These are phyloP conservation scores for Saimiri boliviensis DNA, from an alignment of 2,113 vertebrate genomes.

Conservation along the genomic window DNA sequence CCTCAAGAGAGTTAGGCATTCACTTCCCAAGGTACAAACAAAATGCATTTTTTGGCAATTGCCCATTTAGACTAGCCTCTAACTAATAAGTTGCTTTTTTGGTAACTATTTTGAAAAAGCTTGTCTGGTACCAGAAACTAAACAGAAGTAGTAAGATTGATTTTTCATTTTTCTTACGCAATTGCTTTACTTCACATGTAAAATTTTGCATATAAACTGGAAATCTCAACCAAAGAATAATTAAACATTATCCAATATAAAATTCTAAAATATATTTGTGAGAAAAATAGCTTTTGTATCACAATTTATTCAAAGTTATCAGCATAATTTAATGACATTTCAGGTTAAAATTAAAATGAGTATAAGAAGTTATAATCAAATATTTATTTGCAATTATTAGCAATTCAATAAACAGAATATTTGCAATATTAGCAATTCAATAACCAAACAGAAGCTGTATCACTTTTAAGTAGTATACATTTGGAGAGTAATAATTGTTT, in stretches of 20 bases:
- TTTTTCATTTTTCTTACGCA: background rate
- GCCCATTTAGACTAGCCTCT: background rate
- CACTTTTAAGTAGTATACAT: background rate
- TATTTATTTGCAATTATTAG: background rate
- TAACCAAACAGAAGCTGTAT: background rate
- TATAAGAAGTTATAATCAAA: background rate
- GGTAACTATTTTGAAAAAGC: background rate
- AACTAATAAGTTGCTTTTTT: background rate
- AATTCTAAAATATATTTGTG: background rate
- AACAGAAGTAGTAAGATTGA: background rate
- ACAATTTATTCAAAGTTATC: slow-evolving; percentile 29
- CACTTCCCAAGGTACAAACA: background rate
- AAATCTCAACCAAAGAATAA: background rate
- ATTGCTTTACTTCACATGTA: background rate
- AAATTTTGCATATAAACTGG: background rate
- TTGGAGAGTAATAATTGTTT: background rate
- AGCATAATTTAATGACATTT: slow-evolving; percentile 11
- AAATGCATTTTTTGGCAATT: background rate
- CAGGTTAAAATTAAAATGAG: slow-evolving; percentile 3
- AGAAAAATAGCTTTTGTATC: slow-evolving; percentile 14
- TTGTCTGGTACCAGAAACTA: background rate
- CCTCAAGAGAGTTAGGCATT: background rate
- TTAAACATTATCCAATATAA: background rate
- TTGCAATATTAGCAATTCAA: background rate
- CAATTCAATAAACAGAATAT: background rate